Evolutionary conservation across 37 sponge, comb jelly and placozoan genomes (phyloP).

Genomic region (Spongilla lacustris): DNA sequence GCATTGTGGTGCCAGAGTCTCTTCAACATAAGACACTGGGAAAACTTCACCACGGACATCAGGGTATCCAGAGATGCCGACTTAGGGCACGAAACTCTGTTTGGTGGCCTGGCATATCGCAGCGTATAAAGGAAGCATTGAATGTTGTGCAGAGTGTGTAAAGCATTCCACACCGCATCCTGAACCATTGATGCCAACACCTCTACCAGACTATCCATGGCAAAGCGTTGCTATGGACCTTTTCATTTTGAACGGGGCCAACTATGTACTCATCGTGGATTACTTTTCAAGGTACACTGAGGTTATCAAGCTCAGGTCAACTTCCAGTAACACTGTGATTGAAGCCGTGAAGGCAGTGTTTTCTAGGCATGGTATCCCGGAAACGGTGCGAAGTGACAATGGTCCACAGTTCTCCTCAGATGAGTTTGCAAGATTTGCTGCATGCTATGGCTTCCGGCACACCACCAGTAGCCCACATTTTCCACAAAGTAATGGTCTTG

Average conservation of each 20-base stretch:
- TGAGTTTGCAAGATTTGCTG: slow-evolving; percentile 11
- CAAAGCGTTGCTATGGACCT: slow-evolving; percentile 49
- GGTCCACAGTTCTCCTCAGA: slow-evolving; percentile 44
- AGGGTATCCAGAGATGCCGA: slow-evolving; percentile 4
- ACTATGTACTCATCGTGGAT: slow-evolving; percentile 26
- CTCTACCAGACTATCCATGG: slow-evolving; percentile 56
- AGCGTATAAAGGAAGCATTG: slow-evolving; percentile 3
- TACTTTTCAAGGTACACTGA: slow-evolving; percentile 58
- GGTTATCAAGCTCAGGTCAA: slow-evolving; percentile 10
- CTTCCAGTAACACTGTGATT: slow-evolving; percentile 13
- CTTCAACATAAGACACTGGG: not conserved
- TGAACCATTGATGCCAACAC: slow-evolving; percentile 30
- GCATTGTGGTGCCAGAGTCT: slow-evolving; percentile 11
- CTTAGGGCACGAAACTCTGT: not conserved
- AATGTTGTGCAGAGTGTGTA: slow-evolving; percentile 11
- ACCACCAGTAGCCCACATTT: slow-evolving; percentile 43
- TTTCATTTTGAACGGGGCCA: slow-evolving; percentile 25
- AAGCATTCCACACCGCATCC: not conserved
- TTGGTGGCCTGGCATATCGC: slow-evolving; percentile 59
- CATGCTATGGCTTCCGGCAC: slow-evolving; percentile 15
- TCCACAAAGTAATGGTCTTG: slow-evolving; percentile 53
- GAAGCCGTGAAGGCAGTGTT: slow-evolving; percentile 26
- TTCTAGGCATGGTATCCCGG: slow-evolving; percentile 41
- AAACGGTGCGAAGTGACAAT: slow-evolving; percentile 27
- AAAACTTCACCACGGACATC: slow-evolving; percentile 19